Base-by-base conservation (phyloP, 2,113 vertebrate species). In the Paracanthobrama guichenoti region DNA sequence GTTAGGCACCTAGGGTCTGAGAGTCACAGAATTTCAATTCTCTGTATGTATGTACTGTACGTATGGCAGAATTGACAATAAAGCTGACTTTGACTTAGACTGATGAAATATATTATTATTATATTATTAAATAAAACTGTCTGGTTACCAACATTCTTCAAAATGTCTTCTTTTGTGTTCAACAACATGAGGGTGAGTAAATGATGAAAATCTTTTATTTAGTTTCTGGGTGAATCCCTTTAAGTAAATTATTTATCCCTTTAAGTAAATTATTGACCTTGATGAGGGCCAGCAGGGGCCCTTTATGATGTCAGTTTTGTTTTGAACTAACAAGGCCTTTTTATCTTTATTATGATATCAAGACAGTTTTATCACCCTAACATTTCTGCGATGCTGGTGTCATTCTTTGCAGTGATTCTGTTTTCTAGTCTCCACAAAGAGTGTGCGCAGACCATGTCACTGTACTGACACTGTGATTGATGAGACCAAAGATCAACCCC, bases 401-500 rank as follows among this genome's bases (percentile, higher is more conserved):
- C 6, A 1, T 60, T 79, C 22, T 28, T 48, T 26, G 59, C n/a
- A 12, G 39, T 80, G 53, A 20, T 55, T 55, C 53, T 55, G 60
- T 11, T 48, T 50, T 31, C 59, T 5, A 55, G 48, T 24, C 60
- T 66, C 44, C 57, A 62, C 14, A 35, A 78, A 48, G 26, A 53
- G 9, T 76, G 18, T 46, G 53, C 60, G 53, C 72, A 67, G 22
- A 35, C 71, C 42, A 24, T 81, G 82, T 80, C 67, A 75, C 76
- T 69, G 75, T 69, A 83, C 31, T 75, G 79, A 82, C 62, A 73
- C 28, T 10, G n/a, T 67, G 79, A 78, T 79, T 74, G 75, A 87
- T 83, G 42, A 87, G 66, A 60, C 80, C 57, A 79, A 72, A 72
- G 57, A 80, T 83, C 75, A 69, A 57, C 48, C 53, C 20, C 8